phyloP scores from a whole-genome alignment of 2,888 invertebrate species.

The Neoitamus cyanurus region DNA sequence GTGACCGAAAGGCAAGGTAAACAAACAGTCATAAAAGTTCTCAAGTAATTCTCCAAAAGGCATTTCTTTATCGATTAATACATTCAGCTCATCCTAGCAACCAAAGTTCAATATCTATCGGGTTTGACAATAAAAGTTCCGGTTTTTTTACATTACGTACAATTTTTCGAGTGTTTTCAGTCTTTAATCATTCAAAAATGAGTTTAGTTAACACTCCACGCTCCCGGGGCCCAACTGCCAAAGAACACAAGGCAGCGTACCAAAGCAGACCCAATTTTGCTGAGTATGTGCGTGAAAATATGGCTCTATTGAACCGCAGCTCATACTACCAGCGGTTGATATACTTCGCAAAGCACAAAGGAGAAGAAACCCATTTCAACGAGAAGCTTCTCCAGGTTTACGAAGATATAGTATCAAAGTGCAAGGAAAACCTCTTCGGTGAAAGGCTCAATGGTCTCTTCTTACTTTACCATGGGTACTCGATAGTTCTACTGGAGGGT shows the following conservation, averaged over 20 bases:
- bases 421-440: background rate
- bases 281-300: background rate
- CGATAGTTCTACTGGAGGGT: constrained; percentile 6
- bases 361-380: background rate
- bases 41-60: background rate
- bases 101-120: background rate
- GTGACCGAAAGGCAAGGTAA: background rate
- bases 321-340: background rate
- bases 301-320: constrained; percentile 5
- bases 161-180: background rate
- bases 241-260: background rate
- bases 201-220: background rate
- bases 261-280: background rate
- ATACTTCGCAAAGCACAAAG: background rate
- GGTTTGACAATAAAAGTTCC: background rate
- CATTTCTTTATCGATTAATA: background rate
- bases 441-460: background rate
- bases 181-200: background rate
- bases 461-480: background rate
- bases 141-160: background rate
- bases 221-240: background rate
- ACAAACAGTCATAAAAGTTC: background rate
- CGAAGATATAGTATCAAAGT: background rate
- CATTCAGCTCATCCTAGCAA: background rate
- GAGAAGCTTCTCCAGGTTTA: background rate